phyloP scores from a whole-genome alignment of 2,888 invertebrate genomes.

The Alloscopus bannaensis region DNA sequence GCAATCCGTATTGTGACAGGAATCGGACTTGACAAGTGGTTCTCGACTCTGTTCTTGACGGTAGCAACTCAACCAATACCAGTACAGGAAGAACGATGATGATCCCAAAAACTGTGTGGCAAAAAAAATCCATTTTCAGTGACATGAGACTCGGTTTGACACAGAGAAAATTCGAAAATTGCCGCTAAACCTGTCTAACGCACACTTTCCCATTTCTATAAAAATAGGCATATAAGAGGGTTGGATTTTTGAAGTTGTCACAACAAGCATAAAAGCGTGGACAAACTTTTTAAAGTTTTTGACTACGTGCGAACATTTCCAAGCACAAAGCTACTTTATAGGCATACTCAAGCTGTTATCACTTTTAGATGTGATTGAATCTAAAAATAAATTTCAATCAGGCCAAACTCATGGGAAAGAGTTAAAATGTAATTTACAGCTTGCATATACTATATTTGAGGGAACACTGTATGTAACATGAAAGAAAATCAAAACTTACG shows the following conservation, averaged over 20 bases:
- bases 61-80: conserved; percentile 66
- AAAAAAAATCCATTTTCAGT: conserved; percentile 4
- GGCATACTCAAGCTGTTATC: no score
- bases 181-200: no score
- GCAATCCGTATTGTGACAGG: conserved; percentile 55
- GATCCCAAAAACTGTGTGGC: conserved; percentile 59
- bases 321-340: no score
- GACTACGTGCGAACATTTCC: no score
- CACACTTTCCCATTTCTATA: conserved; percentile 10
- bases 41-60: conserved; percentile 54
- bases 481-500: conserved; percentile 53
- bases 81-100: conserved; percentile 66
- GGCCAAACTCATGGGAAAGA: neutral
- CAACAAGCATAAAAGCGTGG: no score
- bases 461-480: no score
- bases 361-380: no score
- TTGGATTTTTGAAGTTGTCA: no score
- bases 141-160: neutral
- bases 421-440: conserved; percentile 14
- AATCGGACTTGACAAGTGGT: conserved; percentile 55
- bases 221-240: no score
- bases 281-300: no score
- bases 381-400: conserved; percentile 18
- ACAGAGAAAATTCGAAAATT: no score
- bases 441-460: no score